Base-by-base conservation (phyloP, 1,140 invertebrate species). In the Archivesica marissinica region DNA sequence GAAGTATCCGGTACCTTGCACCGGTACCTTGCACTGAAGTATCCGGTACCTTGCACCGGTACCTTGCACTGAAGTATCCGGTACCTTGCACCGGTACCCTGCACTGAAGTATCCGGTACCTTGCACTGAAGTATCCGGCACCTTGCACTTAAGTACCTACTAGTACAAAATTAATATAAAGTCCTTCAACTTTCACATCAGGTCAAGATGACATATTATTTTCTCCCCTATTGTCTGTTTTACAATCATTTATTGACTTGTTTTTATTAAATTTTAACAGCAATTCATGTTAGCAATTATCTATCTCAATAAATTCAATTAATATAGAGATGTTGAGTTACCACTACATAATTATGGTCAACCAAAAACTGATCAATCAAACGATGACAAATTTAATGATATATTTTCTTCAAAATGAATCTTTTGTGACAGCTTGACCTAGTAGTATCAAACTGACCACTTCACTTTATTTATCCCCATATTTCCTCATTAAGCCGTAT, bases 381-480 rank as follows among this genome's bases (percentile, higher is more conserved):
- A 23, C 23, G 17, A 39, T 77, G 75, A 38, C 75, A 59, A 44
- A 35, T 59, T 79, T 79, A 39, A 68, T 41, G 54, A 79, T 79
- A 79, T 79, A 79, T 79, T 79, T 79, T 79, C 56, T 72, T 50
- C 52, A 79, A 79, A 79, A 64, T 79, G 59, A 79, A 79, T 79
- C 44, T 64, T 61, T 50, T 13, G 44, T 79, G 77, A 79, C 77
- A 79, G 77, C 13, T 79, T 79, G 77, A 79, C 77, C 77, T 38
- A 30, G 23, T 38, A 68, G 44, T 52, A 47, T 17, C 56, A 79
- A 68, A 30, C 11, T 79, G 77, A 79, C 77, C 77, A 68, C 7
- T 50, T 25, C 52, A 50, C 9, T 47, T 33, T 68, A 44, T 66
- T 77, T 77, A 77, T 77, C 61, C 23, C 35, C 38, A 38, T 25